A percentile compares a stretch with the other conserved stretches of the same genome.
Evolutionary conservation across 1,140 invertebrate genomes (phyloP).

Genomic region (Neodiprion pinetum): DNA sequence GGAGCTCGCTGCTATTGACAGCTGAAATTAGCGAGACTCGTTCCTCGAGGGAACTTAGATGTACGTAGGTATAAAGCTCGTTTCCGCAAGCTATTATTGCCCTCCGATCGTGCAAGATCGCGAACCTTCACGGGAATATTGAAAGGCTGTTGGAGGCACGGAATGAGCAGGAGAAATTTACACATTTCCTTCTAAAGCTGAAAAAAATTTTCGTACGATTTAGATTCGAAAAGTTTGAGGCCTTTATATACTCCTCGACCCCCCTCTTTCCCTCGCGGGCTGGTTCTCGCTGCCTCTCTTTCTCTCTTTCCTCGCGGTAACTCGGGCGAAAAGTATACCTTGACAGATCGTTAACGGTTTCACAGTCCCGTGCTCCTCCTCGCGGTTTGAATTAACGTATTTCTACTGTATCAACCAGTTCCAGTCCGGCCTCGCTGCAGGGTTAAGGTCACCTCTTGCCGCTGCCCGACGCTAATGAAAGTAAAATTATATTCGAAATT

Average conservation of each 20-base stretch:
- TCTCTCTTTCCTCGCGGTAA: neutral
- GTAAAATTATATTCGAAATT: slow-evolving; percentile 3
- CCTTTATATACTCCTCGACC: no score
- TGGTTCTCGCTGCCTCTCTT: no score
- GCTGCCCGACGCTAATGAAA: neutral
- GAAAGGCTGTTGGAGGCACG: neutral
- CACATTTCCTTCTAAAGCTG: no score
- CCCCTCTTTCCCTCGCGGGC: no score
- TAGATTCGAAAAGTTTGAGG: no score
- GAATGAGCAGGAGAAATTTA: neutral
- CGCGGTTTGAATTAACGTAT: neutral
- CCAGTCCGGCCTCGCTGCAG: slow-evolving; percentile 17
- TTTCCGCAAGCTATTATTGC: neutral
- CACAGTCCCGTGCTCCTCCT: neutral
- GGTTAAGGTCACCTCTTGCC: neutral
- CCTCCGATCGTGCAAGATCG: neutral
- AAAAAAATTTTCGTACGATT: no score
- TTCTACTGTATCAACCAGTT: slow-evolving; percentile 38
- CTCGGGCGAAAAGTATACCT: neutral
- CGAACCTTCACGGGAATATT: neutral
- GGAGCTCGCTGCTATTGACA: neutral
- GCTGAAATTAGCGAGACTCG: neutral
- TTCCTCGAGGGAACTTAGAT: neutral
- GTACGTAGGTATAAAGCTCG: no score
- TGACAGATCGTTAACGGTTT: slow-evolving; percentile 7